These are phyloP conservation scores for Physella acuta DNA, from an alignment of 1,140 invertebrate species.

Conservation along the genomic window DNA sequence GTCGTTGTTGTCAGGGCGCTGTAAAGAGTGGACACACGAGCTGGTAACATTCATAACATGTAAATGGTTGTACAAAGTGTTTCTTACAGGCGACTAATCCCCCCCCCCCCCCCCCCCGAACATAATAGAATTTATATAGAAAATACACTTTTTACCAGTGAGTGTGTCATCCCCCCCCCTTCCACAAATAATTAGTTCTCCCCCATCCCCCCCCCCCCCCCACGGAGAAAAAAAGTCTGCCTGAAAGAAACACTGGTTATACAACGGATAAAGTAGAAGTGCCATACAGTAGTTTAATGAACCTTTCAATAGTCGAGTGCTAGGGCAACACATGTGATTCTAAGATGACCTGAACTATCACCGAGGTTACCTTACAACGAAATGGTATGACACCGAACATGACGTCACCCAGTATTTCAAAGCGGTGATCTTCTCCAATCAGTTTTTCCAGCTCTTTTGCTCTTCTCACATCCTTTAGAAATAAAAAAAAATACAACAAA, in stretches of 20 bases:
- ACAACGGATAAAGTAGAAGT: too few relatives aligned
- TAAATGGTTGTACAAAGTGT: background rate
- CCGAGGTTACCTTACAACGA: conserved; percentile 21
- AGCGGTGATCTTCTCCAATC: conserved; percentile 19
- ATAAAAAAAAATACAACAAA: too few relatives aligned
- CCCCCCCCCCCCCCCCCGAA: background rate
- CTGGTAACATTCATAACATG: background rate
- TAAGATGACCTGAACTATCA: too few relatives aligned
- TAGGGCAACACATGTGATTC: too few relatives aligned
- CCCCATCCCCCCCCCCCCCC: too few relatives aligned
- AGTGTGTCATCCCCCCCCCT: too few relatives aligned
- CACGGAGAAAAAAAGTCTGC: too few relatives aligned
- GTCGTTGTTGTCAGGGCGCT: conserved; percentile 24
- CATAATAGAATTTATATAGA: background rate
- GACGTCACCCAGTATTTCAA: conserved; percentile 20
- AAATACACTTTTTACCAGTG: too few relatives aligned
- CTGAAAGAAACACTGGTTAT: too few relatives aligned
- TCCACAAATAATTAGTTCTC: too few relatives aligned
- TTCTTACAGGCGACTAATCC: background rate
- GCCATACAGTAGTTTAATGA: too few relatives aligned
- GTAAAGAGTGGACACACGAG: background rate
- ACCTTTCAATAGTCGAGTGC: too few relatives aligned
- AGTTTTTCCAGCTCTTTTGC: conserved; percentile 23
- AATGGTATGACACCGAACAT: conserved; percentile 19
- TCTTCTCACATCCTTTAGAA: conserved; percentile 15